A percentile compares a stretch with the other conserved stretches of the same genome.
phyloP scores from a whole-genome alignment of 1,140 invertebrate genomes.

The Hycleus cichorii region DNA sequence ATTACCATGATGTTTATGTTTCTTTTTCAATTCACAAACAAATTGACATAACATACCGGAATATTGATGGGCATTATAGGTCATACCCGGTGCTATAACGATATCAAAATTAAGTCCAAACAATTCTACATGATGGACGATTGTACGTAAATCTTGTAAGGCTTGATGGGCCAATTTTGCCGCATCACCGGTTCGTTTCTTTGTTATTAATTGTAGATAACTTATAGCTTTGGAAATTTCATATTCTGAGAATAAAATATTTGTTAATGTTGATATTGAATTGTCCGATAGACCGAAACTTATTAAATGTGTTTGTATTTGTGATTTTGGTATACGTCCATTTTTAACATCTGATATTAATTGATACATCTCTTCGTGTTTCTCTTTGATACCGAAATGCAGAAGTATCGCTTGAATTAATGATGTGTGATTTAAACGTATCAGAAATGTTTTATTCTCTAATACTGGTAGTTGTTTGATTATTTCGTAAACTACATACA shows the following conservation, averaged over 20 bases:
- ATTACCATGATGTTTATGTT: constrained; percentile 45
- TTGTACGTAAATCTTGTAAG: constrained; percentile 63
- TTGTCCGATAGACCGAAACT: constrained; percentile 61
- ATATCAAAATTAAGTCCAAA: constrained; percentile 67
- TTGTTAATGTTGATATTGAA: constrained; percentile 59
- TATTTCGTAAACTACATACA: constrained; percentile 71
- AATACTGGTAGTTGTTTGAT: constrained; percentile 62
- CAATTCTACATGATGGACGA: constrained; percentile 58
- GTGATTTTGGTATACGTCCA: constrained; percentile 53
- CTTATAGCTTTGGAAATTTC: constrained; percentile 56
- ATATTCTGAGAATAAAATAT: constrained; percentile 66
- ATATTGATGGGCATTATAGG: constrained; percentile 58
- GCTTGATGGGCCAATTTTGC: constrained; percentile 58
- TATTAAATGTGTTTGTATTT: constrained; percentile 63
- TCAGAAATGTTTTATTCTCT: constrained; percentile 59
- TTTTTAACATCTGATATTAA: constrained; percentile 18
- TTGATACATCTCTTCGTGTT: constrained; percentile 22
- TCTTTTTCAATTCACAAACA: constrained; percentile 53
- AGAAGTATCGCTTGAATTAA: constrained; percentile 71
- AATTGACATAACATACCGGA: constrained; percentile 69
- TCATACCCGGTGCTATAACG: constrained; percentile 54
- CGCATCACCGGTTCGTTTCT: constrained; percentile 56
- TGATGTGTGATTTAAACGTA: constrained; percentile 77
- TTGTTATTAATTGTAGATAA: constrained; percentile 52
- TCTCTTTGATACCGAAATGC: constrained; percentile 67